Conservation (phyloP, 2,797 vertebrate genomes). For the Cercopithecus petaurista region DNA sequence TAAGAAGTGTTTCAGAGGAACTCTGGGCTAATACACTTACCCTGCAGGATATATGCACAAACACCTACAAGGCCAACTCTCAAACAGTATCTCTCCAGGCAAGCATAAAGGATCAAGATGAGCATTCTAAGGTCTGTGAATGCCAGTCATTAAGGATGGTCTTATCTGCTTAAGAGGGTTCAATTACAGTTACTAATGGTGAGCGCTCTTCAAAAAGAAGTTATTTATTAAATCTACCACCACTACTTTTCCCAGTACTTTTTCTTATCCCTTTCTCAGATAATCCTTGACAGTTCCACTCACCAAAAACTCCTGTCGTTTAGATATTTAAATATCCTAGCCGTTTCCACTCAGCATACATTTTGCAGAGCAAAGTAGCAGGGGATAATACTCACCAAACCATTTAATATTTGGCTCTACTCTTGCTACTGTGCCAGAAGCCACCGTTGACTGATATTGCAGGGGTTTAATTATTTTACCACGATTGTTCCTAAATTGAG, state of each 20-base stretch:
- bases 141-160: neutral
- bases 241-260: neutral
- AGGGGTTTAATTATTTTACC: conserved; percentile 95
- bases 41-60: neutral
- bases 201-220: conserved; percentile 16
- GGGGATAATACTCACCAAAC: conserved; percentile 91
- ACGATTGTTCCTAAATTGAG: conserved; percentile 87
- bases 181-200: neutral
- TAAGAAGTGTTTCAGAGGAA: neutral
- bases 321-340: neutral
- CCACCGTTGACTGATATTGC: conserved; percentile 93
- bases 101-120: neutral
- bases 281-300: neutral
- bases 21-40: neutral
- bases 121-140: neutral
- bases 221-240: neutral
- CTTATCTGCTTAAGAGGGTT: neutral
- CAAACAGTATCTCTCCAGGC: neutral
- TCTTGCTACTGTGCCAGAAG: conserved; percentile 94
- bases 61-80: neutral
- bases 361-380: neutral
- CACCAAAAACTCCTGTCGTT: neutral
- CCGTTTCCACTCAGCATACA: neutral
- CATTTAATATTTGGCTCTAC: conserved; percentile 99
- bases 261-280: neutral